Evolutionary conservation across 2,888 invertebrate genomes (phyloP).

Genomic region (Tipula confusa): DNA sequence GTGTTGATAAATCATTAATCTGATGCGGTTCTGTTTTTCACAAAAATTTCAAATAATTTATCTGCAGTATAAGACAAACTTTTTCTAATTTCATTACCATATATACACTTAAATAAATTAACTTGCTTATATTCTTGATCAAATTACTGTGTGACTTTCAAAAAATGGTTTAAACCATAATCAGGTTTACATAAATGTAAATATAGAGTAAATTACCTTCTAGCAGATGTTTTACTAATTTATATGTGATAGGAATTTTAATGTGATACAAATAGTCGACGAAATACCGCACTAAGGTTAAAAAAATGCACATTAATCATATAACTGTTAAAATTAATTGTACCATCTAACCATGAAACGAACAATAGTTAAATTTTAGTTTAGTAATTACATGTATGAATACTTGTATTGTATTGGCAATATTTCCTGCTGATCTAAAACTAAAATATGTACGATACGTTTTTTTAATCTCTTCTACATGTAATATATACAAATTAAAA

Average conservation of each 20-base stretch:
- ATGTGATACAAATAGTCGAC: neutral
- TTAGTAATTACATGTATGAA: neutral
- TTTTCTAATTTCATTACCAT: no score
- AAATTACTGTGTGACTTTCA: no score
- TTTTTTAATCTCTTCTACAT: neutral
- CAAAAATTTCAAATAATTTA: no score
- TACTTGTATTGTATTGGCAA: neutral
- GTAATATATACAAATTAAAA: no score
- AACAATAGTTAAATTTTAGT: neutral
- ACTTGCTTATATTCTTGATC: no score
- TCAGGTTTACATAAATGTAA: no score
- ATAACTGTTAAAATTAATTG: neutral
- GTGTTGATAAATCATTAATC: no score
- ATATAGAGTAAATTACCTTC: no score
- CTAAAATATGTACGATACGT: neutral
- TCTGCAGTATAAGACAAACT: no score
- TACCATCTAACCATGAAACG: neutral
- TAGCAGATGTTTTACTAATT: neutral
- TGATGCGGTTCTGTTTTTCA: no score
- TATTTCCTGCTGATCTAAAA: neutral
- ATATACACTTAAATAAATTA: no score
- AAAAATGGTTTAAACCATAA: no score
- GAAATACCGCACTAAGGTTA: neutral
- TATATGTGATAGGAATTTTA: neutral
- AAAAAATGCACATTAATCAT: neutral